Evolutionary conservation across 1,140 invertebrate species (phyloP).

Genomic region (Drosophila bocqueti): DNA sequence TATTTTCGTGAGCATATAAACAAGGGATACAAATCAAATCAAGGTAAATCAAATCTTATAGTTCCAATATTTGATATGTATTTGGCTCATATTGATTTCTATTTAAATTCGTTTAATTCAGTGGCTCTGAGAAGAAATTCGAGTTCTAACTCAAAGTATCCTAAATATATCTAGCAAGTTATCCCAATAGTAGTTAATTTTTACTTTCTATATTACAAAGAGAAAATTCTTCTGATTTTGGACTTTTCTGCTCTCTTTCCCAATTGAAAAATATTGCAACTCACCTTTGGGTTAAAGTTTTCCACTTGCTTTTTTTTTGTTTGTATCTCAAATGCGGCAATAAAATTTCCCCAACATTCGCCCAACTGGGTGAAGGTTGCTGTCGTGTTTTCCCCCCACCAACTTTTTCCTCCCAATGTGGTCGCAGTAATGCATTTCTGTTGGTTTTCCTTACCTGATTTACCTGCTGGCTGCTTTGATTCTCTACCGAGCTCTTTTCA

Average conservation of each 20-base stretch:
- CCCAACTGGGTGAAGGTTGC: slow-evolving; percentile 53
- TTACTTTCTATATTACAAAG: background rate
- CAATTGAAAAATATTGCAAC: background rate
- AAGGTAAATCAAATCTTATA: background rate
- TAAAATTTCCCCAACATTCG: slow-evolving; percentile 42
- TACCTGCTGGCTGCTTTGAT: background rate
- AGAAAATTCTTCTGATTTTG: background rate
- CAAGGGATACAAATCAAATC: too few relatives aligned
- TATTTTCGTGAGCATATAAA: background rate
- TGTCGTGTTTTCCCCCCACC: slow-evolving; percentile 1
- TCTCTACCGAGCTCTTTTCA: background rate
- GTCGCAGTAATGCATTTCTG: slow-evolving; percentile 27
- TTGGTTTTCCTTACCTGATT: slow-evolving; percentile 21
- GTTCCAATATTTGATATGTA: background rate
- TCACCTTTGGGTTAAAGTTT: slow-evolving; percentile 33
- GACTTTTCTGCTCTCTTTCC: background rate
- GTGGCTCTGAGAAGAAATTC: background rate
- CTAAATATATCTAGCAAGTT: too few relatives aligned
- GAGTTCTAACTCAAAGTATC: background rate
- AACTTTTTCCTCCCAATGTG: slow-evolving; percentile 14
- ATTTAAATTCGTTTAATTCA: background rate
- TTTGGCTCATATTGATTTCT: background rate
- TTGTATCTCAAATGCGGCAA: slow-evolving; percentile 40
- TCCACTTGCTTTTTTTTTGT: slow-evolving; percentile 16
- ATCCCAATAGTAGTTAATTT: background rate